Evolutionary conservation across 2,888 invertebrate genomes (phyloP), one percentile per base, ranked within the genome.

Genomic region (Ctena decussata): DNA sequence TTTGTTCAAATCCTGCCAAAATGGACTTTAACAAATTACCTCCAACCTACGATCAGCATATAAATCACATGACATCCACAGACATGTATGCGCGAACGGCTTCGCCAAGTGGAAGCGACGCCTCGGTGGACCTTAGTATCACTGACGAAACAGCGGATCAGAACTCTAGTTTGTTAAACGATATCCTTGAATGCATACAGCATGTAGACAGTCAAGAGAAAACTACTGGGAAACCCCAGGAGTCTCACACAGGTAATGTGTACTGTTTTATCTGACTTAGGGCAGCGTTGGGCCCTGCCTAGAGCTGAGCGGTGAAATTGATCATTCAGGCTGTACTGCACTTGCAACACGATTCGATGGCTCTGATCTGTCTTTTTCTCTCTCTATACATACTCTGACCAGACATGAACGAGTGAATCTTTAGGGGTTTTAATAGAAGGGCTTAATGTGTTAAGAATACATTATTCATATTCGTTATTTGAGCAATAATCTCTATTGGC

Each of bases 141-240:
- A 24, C 44, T 15, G 49, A 30, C 24, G 77, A 77, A 0, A 71
- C 72, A 11, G 35, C 41, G n/a, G 49, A 72, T 24, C 70, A 53
- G 27, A 82, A 35, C 11, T 80, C 84, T 6, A 84, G 73, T 41
- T 85, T 84, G 18, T 80, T 91, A 0, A 83, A 72, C 37, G 91
- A 91, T 70, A 91, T 91, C 3, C 89, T 91, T 88, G 91, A 90
- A 30, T 89, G 91, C 70, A 89, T 90, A 32, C 35, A 84, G 72
- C 73, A 79, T 12, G 88, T 85, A 0, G 82, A 84, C 49, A 86
- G 70, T 27, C 27, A 32, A 18, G 32, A 78, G 69, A 41, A 44
- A 39, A 30, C 69, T 73, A 30, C n/a, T 18, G 18, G 21, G 18
- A 35, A 35, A 35, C 5, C 18, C 21, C 18, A 15, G 18, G 65